phyloP scores from a whole-genome alignment of 2,888 invertebrate species.

The Neria commutata region DNA sequence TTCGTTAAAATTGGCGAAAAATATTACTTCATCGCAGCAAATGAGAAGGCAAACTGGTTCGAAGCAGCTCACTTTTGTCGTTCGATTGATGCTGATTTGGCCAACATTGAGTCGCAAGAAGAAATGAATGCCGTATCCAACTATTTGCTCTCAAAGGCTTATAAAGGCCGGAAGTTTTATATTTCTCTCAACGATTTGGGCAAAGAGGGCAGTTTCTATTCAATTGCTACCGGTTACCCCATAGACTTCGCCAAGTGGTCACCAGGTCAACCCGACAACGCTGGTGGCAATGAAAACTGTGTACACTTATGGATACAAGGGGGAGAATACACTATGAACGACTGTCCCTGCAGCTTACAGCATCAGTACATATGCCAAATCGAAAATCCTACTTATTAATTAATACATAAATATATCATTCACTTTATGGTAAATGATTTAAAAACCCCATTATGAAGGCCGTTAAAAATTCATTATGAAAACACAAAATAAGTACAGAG shows the following conservation, averaged over 20 bases:
- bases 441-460: too few relatives aligned
- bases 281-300: conserved; percentile 28
- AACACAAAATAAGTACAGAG: too few relatives aligned
- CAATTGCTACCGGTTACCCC: conserved; percentile 33
- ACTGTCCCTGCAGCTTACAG: not conserved
- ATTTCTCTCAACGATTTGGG: conserved; percentile 35
- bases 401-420: not conserved
- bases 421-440: not conserved
- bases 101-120: conserved; percentile 21
- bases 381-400: too few relatives aligned
- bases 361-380: not conserved
- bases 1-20: too few relatives aligned
- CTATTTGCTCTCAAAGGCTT: conserved; percentile 18
- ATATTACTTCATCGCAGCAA: too few relatives aligned
- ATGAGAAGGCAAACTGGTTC: conserved; percentile 32
- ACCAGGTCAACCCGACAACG: conserved; percentile 41
- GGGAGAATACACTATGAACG: not conserved
- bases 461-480: too few relatives aligned
- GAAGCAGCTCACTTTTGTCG: conserved; percentile 31
- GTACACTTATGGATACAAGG: conserved; percentile 27
- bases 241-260: conserved; percentile 33
- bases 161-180: conserved; percentile 27
- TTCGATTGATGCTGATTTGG: conserved; percentile 25
- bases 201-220: conserved; percentile 30
- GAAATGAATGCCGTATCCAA: conserved; percentile 23